Evolutionary conservation across 2,888 invertebrate genomes (phyloP), one percentile per base, ranked within the genome.

Genomic region (Clepsis dumicolana): DNA sequence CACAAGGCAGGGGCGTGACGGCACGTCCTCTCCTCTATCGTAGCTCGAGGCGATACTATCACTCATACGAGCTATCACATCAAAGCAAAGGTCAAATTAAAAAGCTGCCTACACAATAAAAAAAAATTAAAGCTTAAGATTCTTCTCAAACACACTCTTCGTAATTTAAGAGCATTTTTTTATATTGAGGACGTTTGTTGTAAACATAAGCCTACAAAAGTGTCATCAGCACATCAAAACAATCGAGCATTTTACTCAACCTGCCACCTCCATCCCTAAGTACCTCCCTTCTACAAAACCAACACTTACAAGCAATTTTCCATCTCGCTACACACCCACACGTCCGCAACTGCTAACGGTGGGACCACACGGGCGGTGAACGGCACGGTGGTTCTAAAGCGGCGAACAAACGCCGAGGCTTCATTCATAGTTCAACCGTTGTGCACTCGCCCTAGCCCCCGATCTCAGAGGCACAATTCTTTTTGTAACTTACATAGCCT

Each of bases 401-500:
- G 32, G 70, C 66, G 25, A 63, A 59, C 66, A 53, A 59, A 25
- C 57, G n/a, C 25, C 29, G 10, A 32, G 41, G 41, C 63, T 44
- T 70, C 71, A 72, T 75, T 72, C 76, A 71, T 70, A 71, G 70
- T 70, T 57, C 52, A 70, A 70, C 72, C 75, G 72, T 73, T 74
- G 74, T 74, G 71, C 66, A 54, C 56, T 18, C 67, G 8, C 66
- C 64, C 52, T 73, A 68, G 82, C 81, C 84, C 85, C 80, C 84
- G 84, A 84, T 85, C 83, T 80, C 61, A 72, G 79, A 79, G 74
- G 77, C 83, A 80, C 83, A 79, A 82, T 82, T 84, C 84, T 84
- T 84, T 82, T 80, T 82, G 77, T 82, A 80, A 73, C 71, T 75
- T 78, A 82, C 86, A 82, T 86, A 88, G 82, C 79, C 89, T 93